Percentiles rank a stretch among this genome's conserved stretches.
Conservation (phyloP, 1,140 invertebrate species). For the Philaenus spumarius region DNA sequence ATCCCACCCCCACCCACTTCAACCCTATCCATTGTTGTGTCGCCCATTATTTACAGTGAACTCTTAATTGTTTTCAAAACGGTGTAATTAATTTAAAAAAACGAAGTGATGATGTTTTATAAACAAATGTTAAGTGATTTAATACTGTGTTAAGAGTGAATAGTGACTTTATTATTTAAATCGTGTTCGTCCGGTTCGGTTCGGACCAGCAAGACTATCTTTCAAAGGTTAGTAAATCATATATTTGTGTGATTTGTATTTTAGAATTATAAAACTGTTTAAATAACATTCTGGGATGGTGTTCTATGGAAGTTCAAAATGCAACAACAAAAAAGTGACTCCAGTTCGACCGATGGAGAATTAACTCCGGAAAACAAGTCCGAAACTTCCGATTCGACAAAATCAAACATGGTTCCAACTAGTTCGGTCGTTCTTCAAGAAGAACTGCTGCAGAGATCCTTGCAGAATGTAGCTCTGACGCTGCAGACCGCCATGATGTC, state of each 20-base stretch:
- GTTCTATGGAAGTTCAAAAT: constrained; percentile 5
- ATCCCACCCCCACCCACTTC: neutral
- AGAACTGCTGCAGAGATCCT: constrained; percentile 40
- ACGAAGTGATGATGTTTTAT: too few relatives aligned
- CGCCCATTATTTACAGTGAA: neutral
- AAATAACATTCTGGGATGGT: neutral
- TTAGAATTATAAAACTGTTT: too few relatives aligned
- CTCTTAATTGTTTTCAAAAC: too few relatives aligned
- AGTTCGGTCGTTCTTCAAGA: neutral
- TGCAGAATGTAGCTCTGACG: constrained; percentile 63
- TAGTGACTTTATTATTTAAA: too few relatives aligned
- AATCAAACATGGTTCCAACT: neutral
- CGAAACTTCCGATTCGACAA: neutral
- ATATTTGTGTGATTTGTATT: too few relatives aligned
- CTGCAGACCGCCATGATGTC: constrained; percentile 69
- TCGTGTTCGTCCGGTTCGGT: too few relatives aligned
- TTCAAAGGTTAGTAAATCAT: too few relatives aligned
- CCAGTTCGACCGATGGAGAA: neutral
- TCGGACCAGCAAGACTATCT: too few relatives aligned
- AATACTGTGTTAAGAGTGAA: neutral
- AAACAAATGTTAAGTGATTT: too few relatives aligned
- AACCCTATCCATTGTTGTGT: constrained; percentile 1
- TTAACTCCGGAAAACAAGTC: neutral
- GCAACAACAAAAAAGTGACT: constrained; percentile 10
- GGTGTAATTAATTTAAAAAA: too few relatives aligned